Base-by-base conservation (phyloP, 2,888 invertebrate genomes). In the Drosophila differens region DNA sequence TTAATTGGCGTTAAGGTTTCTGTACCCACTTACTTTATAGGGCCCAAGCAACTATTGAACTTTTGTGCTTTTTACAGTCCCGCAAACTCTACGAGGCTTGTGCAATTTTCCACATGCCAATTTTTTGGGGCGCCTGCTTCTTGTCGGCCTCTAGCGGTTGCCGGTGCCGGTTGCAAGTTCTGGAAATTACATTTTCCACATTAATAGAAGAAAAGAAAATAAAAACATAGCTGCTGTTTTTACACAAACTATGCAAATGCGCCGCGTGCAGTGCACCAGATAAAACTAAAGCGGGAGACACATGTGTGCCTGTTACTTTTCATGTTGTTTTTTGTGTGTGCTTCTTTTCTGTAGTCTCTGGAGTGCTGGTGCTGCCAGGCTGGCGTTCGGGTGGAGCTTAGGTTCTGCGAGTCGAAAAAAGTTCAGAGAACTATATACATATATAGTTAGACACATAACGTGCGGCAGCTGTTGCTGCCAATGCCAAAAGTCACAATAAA, bases 401-500 rank as follows among this genome's bases (percentile, higher is more conserved):
- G 53, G 51, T 30, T 64, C 57, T 25, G 19, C 16, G 37, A 52
- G 65, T 54, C 52, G 33, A 25, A 70, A 49, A 68, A 22, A 79
- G 68, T 69, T 73, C 55, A 68, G 58, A 65, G 60, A 61, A 57
- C 44, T 58, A 55, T 39, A 28, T 9, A 16, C 16, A 9, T 57
- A 22, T 71, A 58, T 49, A 80, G 91, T 66, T 86, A 64, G 77
- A 74, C 76, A 77, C 79, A 81, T 89, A 85, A 85, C 79, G 76
- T 81, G 91, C 62, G 84, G 91, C 85, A 85, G 90, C 88, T 85
- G 85, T 84, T 85, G 85, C 90, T 76, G 85, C 59, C 90, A 76
- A 65, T 76, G 91, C 71, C 91, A 89, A 89, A 87, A 85, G 85
- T 91, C 90, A 91, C 85, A 84, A 91, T 85, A 89, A 89, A 85